Base-by-base conservation (phyloP, 2,113 vertebrate genomes). In the Nestor notabilis region DNA sequence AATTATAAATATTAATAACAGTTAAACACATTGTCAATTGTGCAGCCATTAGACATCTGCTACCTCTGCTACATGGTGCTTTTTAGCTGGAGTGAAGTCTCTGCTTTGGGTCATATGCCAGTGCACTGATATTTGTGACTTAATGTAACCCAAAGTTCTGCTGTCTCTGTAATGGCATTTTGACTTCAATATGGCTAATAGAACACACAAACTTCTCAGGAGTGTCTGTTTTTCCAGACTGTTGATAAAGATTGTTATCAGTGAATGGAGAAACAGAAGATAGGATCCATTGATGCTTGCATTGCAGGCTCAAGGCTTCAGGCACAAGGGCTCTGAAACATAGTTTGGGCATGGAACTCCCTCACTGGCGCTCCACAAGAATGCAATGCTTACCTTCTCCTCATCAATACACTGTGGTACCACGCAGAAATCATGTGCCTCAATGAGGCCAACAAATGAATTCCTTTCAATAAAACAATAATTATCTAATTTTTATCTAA, bases 1-100 rank as follows among this genome's bases (percentile, higher is more conserved):
- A 92, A 95, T 97, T 95, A 97, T 96, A 97, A 97, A 97, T 97
- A 97, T 97, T 97, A 97, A 97, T 97, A 97, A 91, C 89, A 94
- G 90, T 96, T 97, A 97, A 97, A 97, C 92, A 95, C 93, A 89
- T 84, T 94, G 96, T 95, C 95, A 87, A 56, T 96, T 93, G 75
- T 93, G 86, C 89, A 96, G 68, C 92, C 93, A 97, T 97, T 96
- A 95, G 95, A 86, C 96, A 97, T 97, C 96, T 97, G 97, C 96
- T 95, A 13, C 89, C 79, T n/a, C 79, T 94, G 49, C 70, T 83
- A 95, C n/a, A 27, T 10, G 76, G 53, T 90, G 64, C 79, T 65
- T 93, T 95, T 97, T 85, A 93, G 53, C 60, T 81, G 47, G 56
- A 95, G 35, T 80, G 76, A 64, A 89, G 64, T 83, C 60, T 91